A percentile compares a stretch with the other conserved stretches of the same genome.
These are phyloP conservation scores for Sapajus apella DNA, from an alignment of 2,113 vertebrate species.

Conservation along the genomic window DNA sequence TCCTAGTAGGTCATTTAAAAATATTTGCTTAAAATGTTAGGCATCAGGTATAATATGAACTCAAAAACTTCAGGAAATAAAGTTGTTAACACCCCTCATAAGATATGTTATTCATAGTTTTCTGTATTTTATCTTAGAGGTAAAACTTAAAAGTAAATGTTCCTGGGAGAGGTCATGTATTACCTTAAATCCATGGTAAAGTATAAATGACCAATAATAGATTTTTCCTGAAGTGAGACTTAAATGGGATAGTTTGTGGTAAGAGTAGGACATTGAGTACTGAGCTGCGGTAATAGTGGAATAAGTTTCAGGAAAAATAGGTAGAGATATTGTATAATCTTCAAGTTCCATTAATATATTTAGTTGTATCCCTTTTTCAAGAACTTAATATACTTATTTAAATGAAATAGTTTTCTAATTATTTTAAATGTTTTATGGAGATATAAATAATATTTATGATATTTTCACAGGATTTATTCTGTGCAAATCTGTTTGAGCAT, in stretches of 20 bases:
- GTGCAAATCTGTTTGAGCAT: neutral
- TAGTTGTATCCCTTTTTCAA: neutral
- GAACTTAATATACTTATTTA: neutral
- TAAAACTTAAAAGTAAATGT: constrained; percentile 43
- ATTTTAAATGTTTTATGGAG: neutral
- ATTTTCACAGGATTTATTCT: neutral
- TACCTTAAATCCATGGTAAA: constrained; percentile 21
- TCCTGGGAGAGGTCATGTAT: neutral
- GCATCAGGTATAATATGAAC: constrained; percentile 22
- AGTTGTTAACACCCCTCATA: neutral
- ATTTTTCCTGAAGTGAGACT: constrained; percentile 16
- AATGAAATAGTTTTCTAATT: neutral
- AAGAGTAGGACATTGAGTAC: neutral
- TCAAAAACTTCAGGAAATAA: constrained; percentile 1
- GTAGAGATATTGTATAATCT: neutral
- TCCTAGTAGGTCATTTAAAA: neutral
- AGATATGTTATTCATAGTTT: constrained; percentile 9
- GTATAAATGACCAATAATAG: neutral
- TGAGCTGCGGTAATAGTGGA: neutral
- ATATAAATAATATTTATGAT: constrained; percentile 7
- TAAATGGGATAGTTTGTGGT: neutral
- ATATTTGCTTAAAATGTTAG: neutral
- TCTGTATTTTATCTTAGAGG: neutral
- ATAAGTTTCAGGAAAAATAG: neutral
- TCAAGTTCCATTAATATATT: neutral